These are phyloP conservation scores for Setipinna tenuifilis DNA, from an alignment of 2,797 vertebrate species.

Conservation along the genomic window DNA sequence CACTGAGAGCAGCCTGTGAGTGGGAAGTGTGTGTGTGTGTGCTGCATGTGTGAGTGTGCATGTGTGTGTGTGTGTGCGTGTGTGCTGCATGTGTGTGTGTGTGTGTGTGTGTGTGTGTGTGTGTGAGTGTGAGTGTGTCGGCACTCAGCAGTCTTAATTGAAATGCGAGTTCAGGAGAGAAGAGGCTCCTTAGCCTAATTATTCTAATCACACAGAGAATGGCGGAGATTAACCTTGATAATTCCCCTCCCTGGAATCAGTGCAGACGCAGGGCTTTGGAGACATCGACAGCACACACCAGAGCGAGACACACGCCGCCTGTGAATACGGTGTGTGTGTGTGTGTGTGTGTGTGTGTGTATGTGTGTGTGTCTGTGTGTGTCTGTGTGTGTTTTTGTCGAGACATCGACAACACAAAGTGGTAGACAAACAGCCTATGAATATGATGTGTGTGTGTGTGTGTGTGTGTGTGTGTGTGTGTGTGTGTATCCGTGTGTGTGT, in stretches of 20 bases:
- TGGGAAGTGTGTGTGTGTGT: not conserved
- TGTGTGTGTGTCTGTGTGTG: conserved; percentile 20
- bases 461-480: not conserved
- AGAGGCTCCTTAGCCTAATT: conserved; percentile 62
- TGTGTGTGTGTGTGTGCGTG: not conserved
- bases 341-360: not conserved
- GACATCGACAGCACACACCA: conserved; percentile 51
- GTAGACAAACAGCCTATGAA: conserved; percentile 54
- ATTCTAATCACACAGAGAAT: conserved; percentile 71
- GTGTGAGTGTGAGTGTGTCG: not conserved
- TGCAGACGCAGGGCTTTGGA: conserved; percentile 50
- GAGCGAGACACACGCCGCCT: conserved; percentile 6
- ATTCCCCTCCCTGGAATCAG: conserved; percentile 64
- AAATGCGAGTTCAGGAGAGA: conserved; percentile 59
- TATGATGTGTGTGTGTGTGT: conserved; percentile 51
- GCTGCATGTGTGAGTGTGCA: not conserved
- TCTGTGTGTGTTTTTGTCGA: conserved; percentile 19
- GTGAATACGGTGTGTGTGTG: conserved; percentile 62
- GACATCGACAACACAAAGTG: not conserved
- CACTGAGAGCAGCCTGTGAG: not conserved
- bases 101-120: not conserved
- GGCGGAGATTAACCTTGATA: conserved; percentile 74
- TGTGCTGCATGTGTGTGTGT: conserved; percentile 17
- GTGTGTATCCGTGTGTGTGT: too few species aligned
- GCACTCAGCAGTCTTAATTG: conserved; percentile 56